phyloP scores from a whole-genome alignment of 1,140 invertebrate species.

The Goniozus legneri region DNA sequence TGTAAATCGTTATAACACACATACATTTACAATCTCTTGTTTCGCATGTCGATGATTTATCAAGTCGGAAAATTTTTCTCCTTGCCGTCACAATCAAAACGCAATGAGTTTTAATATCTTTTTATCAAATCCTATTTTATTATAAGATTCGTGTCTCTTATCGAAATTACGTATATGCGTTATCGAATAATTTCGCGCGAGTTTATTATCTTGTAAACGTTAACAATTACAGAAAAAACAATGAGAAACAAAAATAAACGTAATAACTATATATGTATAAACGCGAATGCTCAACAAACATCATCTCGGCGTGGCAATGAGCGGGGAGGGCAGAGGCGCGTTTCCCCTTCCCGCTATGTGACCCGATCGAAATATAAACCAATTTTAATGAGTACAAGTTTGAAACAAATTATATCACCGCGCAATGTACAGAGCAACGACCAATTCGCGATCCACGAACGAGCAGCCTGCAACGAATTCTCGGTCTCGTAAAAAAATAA shows the following conservation, averaged over 20 bases:
- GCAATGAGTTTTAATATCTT: too few relatives aligned
- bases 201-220: conserved; percentile 23
- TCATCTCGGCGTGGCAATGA: neutral
- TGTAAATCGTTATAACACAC: conserved; percentile 45
- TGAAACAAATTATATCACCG: neutral
- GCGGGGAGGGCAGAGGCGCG: neutral
- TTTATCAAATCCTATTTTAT: too few relatives aligned
- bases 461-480: too few relatives aligned
- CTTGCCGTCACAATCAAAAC: too few relatives aligned
- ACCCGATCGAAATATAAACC: neutral
- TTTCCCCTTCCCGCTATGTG: neutral
- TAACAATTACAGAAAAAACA: conserved; percentile 44
- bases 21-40: conserved; percentile 50
- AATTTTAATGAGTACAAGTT: neutral
- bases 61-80: conserved; percentile 13
- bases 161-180: too few relatives aligned
- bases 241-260: conserved; percentile 40
- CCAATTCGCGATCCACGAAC: neutral
- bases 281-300: conserved; percentile 1
- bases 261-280: conserved; percentile 19
- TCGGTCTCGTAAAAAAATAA: too few relatives aligned
- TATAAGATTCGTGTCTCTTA: too few relatives aligned
- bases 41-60: too few relatives aligned
- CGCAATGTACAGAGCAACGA: neutral
- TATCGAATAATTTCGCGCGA: too few relatives aligned